Percentiles rank a stretch among this genome's conserved stretches.
Evolutionary conservation across 2,797 vertebrate genomes (phyloP).

Genomic region (Acanthurus leucopareius): DNA sequence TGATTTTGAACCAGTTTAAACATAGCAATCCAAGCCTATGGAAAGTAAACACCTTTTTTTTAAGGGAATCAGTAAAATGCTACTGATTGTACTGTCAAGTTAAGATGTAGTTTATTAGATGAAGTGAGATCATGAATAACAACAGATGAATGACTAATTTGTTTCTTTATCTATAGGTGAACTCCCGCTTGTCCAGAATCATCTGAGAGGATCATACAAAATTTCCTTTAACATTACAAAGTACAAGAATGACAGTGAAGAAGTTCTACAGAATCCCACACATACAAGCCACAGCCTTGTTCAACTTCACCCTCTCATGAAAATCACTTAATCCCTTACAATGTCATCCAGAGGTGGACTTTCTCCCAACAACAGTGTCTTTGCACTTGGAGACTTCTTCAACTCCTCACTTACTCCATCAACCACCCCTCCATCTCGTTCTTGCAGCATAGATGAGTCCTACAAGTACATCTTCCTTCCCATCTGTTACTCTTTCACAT

Average conservation of each 20-base stretch:
- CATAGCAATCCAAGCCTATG: background rate
- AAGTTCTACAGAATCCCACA: slow-evolving; percentile 26
- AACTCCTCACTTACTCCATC: slow-evolving; percentile 34
- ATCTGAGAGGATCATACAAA: slow-evolving; percentile 5
- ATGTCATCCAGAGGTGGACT: slow-evolving; percentile 57
- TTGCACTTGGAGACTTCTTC: slow-evolving; percentile 32
- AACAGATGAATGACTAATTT: slow-evolving; percentile 31
- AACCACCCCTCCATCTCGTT: slow-evolving; percentile 37
- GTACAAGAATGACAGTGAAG: slow-evolving; percentile 55
- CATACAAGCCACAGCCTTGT: background rate
- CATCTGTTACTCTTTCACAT: slow-evolving; percentile 90
- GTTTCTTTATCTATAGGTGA: slow-evolving; percentile 60
- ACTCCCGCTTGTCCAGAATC: slow-evolving; percentile 9
- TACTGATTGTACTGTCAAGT: background rate
- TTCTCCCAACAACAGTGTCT: slow-evolving; percentile 39
- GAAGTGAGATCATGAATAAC: background rate
- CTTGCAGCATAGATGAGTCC: slow-evolving; percentile 89
- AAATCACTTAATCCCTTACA: slow-evolving; percentile 17
- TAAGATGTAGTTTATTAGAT: background rate
- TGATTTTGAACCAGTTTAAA: background rate
- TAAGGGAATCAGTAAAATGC: background rate
- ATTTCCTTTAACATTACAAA: background rate
- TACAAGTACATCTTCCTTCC: slow-evolving; percentile 92
- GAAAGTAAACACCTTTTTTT: background rate
- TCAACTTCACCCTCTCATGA: slow-evolving; percentile 45